Evolutionary conservation across 2,888 invertebrate species (phyloP).

Genomic region (Rhopalosiphum nymphaeae): DNA sequence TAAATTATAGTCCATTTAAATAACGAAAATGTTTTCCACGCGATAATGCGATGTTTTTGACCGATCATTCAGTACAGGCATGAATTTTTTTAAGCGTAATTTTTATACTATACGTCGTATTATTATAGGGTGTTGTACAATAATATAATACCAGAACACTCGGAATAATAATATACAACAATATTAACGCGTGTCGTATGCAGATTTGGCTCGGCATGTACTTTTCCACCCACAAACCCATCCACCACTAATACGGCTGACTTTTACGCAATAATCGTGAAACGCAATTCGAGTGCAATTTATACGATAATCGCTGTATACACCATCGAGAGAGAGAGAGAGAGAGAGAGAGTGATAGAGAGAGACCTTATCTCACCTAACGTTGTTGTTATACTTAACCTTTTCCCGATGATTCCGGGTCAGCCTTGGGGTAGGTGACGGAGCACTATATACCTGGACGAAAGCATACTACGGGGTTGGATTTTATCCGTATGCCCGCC

Average conservation of each 20-base stretch:
- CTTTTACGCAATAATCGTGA: slow-evolving; percentile 4
- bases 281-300: background rate
- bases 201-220: background rate
- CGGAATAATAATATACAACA: background rate
- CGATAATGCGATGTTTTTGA: no score
- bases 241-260: background rate
- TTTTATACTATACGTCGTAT: background rate
- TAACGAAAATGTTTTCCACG: background rate
- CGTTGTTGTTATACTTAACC: background rate
- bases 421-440: background rate
- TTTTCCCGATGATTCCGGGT: slow-evolving; percentile 11
- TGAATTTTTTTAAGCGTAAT: background rate
- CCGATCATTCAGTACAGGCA: background rate
- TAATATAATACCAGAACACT: background rate
- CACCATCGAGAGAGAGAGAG: background rate
- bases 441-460: background rate
- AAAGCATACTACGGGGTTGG: background rate
- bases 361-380: background rate
- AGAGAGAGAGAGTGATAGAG: background rate
- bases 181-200: background rate
- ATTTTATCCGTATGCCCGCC: background rate
- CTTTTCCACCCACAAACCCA: background rate
- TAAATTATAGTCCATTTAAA: background rate
- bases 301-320: background rate
- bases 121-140: background rate